Evolutionary conservation across 2,888 invertebrate species (phyloP), one percentile per base, ranked within the genome.

Genomic region (Anorthoa munda): DNA sequence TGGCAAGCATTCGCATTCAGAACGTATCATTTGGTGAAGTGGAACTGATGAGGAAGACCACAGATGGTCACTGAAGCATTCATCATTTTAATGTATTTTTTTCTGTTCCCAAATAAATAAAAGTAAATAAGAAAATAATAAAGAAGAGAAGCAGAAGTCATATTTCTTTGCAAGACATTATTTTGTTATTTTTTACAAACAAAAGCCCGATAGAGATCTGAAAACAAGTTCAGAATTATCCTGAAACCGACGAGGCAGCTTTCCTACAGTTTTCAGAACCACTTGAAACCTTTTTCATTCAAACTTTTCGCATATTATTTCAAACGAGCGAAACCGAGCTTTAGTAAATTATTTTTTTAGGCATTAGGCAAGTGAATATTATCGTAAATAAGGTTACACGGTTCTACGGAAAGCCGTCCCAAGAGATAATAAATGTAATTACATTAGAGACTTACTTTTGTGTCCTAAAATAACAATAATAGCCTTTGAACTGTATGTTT

Each of bases 231-330:
- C 45, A 55, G 53, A 31, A 50, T 53, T 23, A 55, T 55, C 17
- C 45, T 26, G 13, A 80, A 65, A 64, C 53, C 15, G 26, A 18
- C 7, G 1, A 50, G 7, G 3, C 26, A 17, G 39, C 18, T 64
- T 79, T 45, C 15, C 17, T 45, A 48, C 48, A 23, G 48, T 59
- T 72, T 64, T 21, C 21, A 73, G 48, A n/a, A 39, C 21, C 58
- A 64, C 39, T 72, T 72, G 13, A 13, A 59, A 74, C 50, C 64
- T 50, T 50, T 60, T 45, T 3, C 12, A 0, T n/a, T 13, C 26
- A 60, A 80, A 61, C n/a, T 60, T 80, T 72, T 60, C 18, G 53
- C 74, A 70, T 81, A 76, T 82, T 63, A 77, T 79, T 76, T 65
- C 26, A 61, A 55, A 46, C 39, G 50, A 72, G 2, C 39, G 48